phyloP scores from a whole-genome alignment of 2,888 invertebrate genomes.

The Dolomedes plantarius region DNA sequence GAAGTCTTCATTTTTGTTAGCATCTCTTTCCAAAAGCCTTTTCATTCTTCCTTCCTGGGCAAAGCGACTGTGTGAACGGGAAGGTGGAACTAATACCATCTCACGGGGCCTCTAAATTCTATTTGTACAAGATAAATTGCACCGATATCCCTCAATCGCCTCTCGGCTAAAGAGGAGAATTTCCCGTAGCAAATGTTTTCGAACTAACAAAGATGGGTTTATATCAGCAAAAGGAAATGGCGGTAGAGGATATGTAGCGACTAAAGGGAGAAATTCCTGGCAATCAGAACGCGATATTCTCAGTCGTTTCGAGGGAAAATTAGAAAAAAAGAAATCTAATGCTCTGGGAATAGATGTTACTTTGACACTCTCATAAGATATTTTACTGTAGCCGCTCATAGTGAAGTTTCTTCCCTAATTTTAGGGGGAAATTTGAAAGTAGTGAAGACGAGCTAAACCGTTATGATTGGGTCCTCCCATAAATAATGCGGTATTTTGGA shows the following conservation, averaged over 20 bases:
- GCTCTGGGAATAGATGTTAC: no score
- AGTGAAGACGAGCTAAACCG: no score
- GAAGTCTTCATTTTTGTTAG: constrained; percentile 12
- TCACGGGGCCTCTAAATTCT: constrained; percentile 6
- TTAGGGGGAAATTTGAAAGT: no score
- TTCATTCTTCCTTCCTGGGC: background rate
- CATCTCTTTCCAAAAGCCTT: background rate
- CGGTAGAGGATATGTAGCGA: background rate
- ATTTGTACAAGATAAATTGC: constrained; percentile 14
- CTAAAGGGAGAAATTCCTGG: background rate
- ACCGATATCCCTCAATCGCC: constrained; percentile 9
- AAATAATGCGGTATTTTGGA: no score
- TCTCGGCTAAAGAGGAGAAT: constrained; percentile 3
- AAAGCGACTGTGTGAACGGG: background rate
- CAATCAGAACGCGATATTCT: background rate
- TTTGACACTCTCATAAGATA: no score
- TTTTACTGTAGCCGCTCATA: no score
- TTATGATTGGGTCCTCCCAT: no score
- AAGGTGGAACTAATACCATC: background rate
- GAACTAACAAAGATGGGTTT: constrained; percentile 3
- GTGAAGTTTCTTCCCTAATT: no score
- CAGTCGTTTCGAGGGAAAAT: background rate
- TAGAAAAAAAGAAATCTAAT: background rate
- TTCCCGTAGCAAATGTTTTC: constrained; percentile 3
- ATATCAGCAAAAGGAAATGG: constrained; percentile 3